Percentiles rank a stretch among this genome's conserved stretches.
phyloP scores from a whole-genome alignment of 2,888 invertebrate genomes.

The Parnassius glacialis region DNA sequence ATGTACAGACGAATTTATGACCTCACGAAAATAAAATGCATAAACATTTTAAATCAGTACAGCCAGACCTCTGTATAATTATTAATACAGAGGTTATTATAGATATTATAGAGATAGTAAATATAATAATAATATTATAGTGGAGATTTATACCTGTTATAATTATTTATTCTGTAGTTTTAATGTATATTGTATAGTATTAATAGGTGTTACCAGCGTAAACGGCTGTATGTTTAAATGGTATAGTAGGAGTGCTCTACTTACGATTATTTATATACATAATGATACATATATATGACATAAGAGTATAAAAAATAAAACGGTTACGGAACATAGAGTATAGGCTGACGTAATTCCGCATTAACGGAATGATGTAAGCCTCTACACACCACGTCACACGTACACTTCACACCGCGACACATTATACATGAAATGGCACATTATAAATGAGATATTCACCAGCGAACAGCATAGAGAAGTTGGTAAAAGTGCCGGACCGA shows the following conservation, averaged over 20 bases:
- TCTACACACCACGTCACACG: slow-evolving; percentile 29
- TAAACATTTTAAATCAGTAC: too few relatives aligned
- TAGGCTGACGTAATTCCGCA: slow-evolving; percentile 12
- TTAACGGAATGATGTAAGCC: slow-evolving; percentile 13
- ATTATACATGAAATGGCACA: slow-evolving; percentile 41
- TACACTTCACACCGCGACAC: slow-evolving; percentile 49
- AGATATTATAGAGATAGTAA: too few relatives aligned
- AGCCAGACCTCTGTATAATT: too few relatives aligned
- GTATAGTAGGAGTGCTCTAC: slow-evolving; percentile 1
- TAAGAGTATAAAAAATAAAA: not conserved
- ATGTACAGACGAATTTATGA: too few relatives aligned
- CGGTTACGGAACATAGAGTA: slow-evolving; percentile 1
- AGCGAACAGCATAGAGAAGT: slow-evolving; percentile 97
- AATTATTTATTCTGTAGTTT: too few relatives aligned
- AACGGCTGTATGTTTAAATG: not conserved
- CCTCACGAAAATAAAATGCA: too few relatives aligned
- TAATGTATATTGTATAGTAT: too few relatives aligned
- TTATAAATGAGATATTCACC: slow-evolving; percentile 82
- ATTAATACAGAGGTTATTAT: too few relatives aligned
- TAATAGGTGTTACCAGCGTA: too few relatives aligned
- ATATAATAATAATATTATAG: too few relatives aligned
- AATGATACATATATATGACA: not conserved
- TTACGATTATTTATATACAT: slow-evolving; percentile 10
- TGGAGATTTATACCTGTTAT: too few relatives aligned
- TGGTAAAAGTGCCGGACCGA: slow-evolving; percentile 94